Evolutionary conservation across 2,113 vertebrate species (phyloP), one percentile per base, ranked within the genome.

Genomic region (Drymodes brunneopygia): DNA sequence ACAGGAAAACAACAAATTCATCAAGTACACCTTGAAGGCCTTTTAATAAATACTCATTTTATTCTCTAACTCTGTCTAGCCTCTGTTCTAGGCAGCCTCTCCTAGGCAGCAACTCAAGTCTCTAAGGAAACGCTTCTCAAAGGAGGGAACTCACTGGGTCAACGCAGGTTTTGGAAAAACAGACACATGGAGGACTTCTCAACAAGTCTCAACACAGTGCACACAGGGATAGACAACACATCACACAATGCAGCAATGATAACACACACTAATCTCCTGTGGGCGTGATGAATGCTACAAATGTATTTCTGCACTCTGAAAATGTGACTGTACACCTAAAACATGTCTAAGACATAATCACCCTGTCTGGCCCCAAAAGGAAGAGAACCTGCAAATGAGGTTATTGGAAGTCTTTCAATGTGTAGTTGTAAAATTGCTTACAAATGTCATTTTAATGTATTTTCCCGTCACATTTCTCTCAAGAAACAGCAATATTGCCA

Each of bases 211-310:
- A 27, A 11, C 33, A 42, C 47, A 22, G 11, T 0, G 9, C 45
- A 44, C 21, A 1, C 23, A 65, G 36, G 38, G 47, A 65, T n/a
- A 88, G 50, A 20, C 33, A 53, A 51, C 25, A 54, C 33, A 40
- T 86, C 72, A 83, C 38, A n/a, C 27, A 61, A 4, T 6, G 1
- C 8, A 29, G 29, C 67, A 33, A 2, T 31, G 25, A 0, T 2
- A 54, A 40, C 25, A 31, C 2, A 8, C 14, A 9, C 58, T 65
- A 9, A 23, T 35, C 35, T 62, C 42, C 1, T 42, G 33, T 27
- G 58, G 40, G 20, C 1, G 12, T 72, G 60, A 54, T 21, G 22
- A 87, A 61, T 5, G 42, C 8, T 11, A 77, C 10, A 29, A 53
- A 60, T 2, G 0, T 15, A 16, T 5, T 51, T 60, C 51, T 50